Conservation (phyloP, 2,888 invertebrate species). For the Hirudinaria manillensis region DNA sequence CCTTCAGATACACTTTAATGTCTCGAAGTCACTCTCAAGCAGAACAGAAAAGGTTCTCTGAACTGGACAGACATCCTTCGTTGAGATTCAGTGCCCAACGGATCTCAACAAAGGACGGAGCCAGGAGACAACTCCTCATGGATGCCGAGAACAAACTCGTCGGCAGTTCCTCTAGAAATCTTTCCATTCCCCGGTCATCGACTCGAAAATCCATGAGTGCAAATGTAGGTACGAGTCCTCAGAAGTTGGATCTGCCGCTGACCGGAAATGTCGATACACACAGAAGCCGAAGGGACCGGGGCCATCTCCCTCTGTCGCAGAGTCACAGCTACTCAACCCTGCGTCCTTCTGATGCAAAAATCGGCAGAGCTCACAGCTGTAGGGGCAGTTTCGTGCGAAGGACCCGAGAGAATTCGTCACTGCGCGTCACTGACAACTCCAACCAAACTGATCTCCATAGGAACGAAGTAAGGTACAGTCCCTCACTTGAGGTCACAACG, state of each 20-base stretch:
- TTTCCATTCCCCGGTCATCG: not conserved
- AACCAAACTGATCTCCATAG: not conserved
- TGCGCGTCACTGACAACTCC: not conserved
- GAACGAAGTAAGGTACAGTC: too few relatives aligned
- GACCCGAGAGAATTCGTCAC: not conserved
- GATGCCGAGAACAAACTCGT: not conserved
- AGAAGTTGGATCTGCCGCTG: not conserved
- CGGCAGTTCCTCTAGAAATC: not conserved
- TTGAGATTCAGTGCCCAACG: constrained; percentile 16
- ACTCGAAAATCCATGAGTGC: not conserved
- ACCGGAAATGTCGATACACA: not conserved
- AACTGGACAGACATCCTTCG: constrained; percentile 26
- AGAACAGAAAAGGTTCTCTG: not conserved
- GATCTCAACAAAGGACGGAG: not conserved
- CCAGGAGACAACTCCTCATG: not conserved
- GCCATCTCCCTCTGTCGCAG: not conserved
- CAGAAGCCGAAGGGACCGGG: not conserved
- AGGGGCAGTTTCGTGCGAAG: not conserved
- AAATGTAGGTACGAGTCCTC: not conserved
- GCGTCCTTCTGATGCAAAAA: not conserved
- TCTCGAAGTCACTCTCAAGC: not conserved
- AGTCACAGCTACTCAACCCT: constrained; percentile 5
- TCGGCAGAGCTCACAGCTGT: not conserved
- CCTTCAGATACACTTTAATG: too few relatives aligned
- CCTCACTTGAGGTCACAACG: not conserved